Evolutionary conservation across 2,113 vertebrate species (phyloP), one percentile per base, ranked within the genome.

Genomic region (Oreocharis arfaki): DNA sequence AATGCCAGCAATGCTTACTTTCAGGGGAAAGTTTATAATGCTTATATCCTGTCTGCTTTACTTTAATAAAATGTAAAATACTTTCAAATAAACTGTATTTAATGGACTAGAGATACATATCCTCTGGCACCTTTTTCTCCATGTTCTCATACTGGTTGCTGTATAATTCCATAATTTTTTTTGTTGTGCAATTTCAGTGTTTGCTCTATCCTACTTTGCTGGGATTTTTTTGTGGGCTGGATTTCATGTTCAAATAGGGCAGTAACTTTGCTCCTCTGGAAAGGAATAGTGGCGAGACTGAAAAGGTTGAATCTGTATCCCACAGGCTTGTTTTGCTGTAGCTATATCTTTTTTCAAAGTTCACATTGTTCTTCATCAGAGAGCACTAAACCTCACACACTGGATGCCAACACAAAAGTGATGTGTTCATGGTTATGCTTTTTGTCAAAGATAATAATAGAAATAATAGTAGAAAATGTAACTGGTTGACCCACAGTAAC

Each of bases 41-140:
- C 91, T 97, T 97, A 96, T 97, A 98, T 98, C 97, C 97, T 97
- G 97, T 96, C 96, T 97, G 90, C 78, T 97, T 73, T 57, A 89
- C 93, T 97, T 98, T 97, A 98, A 97, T 98, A 97, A 98, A 97
- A 98, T 93, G 86, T 93, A 97, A 96, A 97, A 98, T 98, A 96
- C 96, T 98, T 97, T 92, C 78, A 98, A 98, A 98, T 98, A 98
- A 97, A 97, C 96, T 96, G 41, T 95, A 95, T 97, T 97, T 98
- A 97, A 93, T 95, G 71, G 91, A 83, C 84, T 83, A 93, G 77
- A 92, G 95, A 97, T 96, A 92, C 65, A 94, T 90, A 94, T 95
- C 96, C 89, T 96, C 90, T 93, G 73, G 87, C 84, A 95, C 53
- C 70, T 96, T 79, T 87, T 24, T 60, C 52, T 86, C 63, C 5